Base-by-base conservation (phyloP, 2,797 vertebrate genomes). In the Amblyraja radiata region DNA sequence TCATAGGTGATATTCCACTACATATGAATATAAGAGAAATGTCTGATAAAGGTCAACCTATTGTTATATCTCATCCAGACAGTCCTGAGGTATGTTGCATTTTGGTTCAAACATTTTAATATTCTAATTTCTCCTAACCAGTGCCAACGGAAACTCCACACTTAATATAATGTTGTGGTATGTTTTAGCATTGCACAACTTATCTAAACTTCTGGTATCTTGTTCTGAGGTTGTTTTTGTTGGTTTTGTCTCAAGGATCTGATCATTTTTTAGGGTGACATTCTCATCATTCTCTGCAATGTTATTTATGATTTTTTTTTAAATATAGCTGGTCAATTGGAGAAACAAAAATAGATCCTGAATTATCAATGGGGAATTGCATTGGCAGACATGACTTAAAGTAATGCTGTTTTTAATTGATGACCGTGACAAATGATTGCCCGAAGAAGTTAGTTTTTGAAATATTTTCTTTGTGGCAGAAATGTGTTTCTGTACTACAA, bases 1-100 rank as follows among this genome's bases (percentile, higher is more conserved):
- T 68, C 95, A 58, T 94, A 99, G 99, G 98, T 94, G 98, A 99
- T 21, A 65, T 99, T 95, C 99, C 99, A 76, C 96, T 99, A 28
- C 98, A 99, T 93, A 94, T 98, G 16, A 98, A 96, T 94, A 99
- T 99, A 96, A 97, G 98, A 94, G 98, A 99, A 96, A 97, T 94
- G 0, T 98, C 98, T 73, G 99, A 99, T 95, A 95, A 93, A 84
- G 99, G 99, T 79, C 97, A 96, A 77, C 99, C 98, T 0, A 96
- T 99, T 95, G 98, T 99, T 77, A 94, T 99, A 94, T 98, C 98
- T 0, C 96, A 96, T 71, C 98, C 99, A 18, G 95, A 97, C 93
- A 99, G 98, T 94, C 96, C 97, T 0, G 98, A 98, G 95, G 99
- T 99, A 76, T 90, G 93, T 65, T 68, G 61, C 18, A 6, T 58